Percentiles rank a stretch among this genome's conserved stretches.
Evolutionary conservation across 2,113 vertebrate species (phyloP).

Genomic region (Athene cunicularia): DNA sequence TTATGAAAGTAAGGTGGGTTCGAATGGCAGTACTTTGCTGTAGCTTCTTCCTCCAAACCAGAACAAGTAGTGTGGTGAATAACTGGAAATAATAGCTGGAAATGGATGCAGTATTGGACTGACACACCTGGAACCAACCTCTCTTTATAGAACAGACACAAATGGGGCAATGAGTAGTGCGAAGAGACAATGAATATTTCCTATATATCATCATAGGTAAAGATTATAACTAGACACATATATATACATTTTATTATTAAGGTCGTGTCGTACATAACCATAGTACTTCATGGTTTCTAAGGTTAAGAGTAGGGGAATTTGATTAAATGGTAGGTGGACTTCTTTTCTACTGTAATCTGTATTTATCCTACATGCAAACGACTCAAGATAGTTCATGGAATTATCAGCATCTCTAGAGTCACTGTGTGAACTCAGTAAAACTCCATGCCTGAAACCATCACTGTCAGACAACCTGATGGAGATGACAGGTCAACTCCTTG

Average conservation of each 20-base stretch:
- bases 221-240: background rate
- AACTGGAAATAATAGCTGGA: background rate
- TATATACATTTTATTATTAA: background rate
- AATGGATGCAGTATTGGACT: background rate
- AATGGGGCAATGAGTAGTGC: background rate
- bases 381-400: background rate
- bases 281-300: background rate
- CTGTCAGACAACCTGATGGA: background rate
- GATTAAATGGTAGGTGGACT: background rate
- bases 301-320: background rate
- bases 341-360: background rate
- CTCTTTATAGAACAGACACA: background rate
- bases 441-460: background rate
- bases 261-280: background rate
- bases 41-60: background rate
- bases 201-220: background rate
- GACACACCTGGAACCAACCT: background rate
- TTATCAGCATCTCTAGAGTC: background rate
- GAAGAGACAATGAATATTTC: background rate
- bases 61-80: rapidly evolving
- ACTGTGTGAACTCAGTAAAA: background rate
- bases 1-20: background rate
- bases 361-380: background rate
- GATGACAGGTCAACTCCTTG: background rate
- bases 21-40: background rate